Evolutionary conservation across 2,888 invertebrate genomes (phyloP).

Genomic region (Mythimna vitellina): DNA sequence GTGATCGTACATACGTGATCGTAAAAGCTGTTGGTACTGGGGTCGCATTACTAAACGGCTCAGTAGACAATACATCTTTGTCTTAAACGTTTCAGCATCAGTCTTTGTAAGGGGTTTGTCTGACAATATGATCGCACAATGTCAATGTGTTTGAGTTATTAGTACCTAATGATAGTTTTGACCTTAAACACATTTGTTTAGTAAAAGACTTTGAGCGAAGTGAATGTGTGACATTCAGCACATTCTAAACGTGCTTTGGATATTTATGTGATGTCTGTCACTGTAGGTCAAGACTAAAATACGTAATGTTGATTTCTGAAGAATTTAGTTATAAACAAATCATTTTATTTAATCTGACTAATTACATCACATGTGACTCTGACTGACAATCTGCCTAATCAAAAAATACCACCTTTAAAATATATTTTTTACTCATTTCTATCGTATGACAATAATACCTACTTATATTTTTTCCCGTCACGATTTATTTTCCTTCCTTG

Average conservation of each 20-base stretch:
- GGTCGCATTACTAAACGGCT: conserved; percentile 35
- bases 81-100: conserved; percentile 30
- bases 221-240: conserved; percentile 45
- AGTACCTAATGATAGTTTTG: conserved; percentile 33
- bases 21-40: conserved; percentile 16
- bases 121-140: conserved; percentile 16
- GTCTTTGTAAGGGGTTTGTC: conserved; percentile 36
- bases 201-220: conserved; percentile 21
- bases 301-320: neutral
- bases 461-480: no score
- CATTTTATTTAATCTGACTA: no score
- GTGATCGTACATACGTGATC: conserved; percentile 35
- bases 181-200: conserved; percentile 38
- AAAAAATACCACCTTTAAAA: no score
- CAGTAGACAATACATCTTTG: conserved; percentile 44
- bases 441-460: no score
- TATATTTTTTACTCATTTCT: no score
- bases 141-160: conserved; percentile 30
- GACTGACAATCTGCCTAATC: no score
- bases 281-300: conserved; percentile 26
- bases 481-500: no score
- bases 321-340: neutral
- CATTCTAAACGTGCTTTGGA: neutral
- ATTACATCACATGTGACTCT: no score
- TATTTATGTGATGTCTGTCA: neutral